Base-by-base conservation (phyloP, 1,140 invertebrate genomes). In the Latrodectus geometricus region DNA sequence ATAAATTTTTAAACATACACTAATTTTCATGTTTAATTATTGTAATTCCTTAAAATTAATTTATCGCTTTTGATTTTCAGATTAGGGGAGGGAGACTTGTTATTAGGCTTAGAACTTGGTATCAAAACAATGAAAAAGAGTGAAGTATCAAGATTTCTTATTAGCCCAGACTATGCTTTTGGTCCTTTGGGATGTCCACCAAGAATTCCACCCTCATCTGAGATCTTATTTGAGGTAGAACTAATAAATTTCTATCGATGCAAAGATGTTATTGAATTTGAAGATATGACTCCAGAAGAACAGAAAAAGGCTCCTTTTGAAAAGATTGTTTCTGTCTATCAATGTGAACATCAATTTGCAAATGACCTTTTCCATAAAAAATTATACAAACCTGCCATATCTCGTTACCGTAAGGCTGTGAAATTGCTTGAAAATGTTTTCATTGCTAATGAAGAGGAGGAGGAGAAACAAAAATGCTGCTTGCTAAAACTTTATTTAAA, bases 101-200 rank as follows among this genome's bases (percentile, higher is more conserved):
- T 96, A 68, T 90, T 91, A 4, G 95, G 95, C 1, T 91, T 96
- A 52, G 94, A 95, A 79, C 89, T 95, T 65, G 94, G 92, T 8
- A 91, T 96, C 12, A 88, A 90, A 9, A 92, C 93, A 0, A 95
- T 96, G 93, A 92, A 91, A 83, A 93, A 93, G 23, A 93, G 93
- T 79, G 95, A 96, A 89, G 91, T 93, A 65, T 91, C 95, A 9
- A 90, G 93, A 49, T 94, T 96, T 89, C 89, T 95, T 4, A 91
- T 96, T 72, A 91, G 93, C 79, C 93, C 94, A 1, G 90, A 93
- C 17, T 93, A 93, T 86, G 95, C 94, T 21, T 96, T 92, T 91
- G 94, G 95, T 5, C 79, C 90, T 86, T 78, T 93, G 23, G 95
- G 95, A 0, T 93, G 93, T 89, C 90, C 92, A 56, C 94, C 94